Base-by-base conservation (phyloP, 2,113 vertebrate species). In the Silurus glanis region DNA sequence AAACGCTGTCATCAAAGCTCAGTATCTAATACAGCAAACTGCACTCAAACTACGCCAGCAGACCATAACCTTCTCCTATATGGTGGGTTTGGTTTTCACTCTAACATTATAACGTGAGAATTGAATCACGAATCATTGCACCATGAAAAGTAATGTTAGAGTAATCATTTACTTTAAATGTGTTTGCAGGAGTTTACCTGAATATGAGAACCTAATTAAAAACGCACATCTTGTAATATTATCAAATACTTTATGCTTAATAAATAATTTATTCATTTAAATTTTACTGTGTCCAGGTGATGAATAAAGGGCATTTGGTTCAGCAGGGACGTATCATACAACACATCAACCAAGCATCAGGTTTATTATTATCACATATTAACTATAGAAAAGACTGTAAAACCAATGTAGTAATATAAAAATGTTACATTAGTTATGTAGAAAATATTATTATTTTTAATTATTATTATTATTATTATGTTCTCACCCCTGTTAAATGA, bases 11-110 rank as follows among this genome's bases (percentile, higher is more conserved):
- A 85, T 95, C 28, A 78, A 0, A 0, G 94, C 87, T 56, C 85
- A 89, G 58, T 95, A 94, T 92, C 90, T 94, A 90, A 92, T 95
- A 83, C 91, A 92, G 37, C 90, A 91, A 17, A 28, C 80, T 12
- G 93, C 91, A 69, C 91, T 94, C 19, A 90, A 69, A 53, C 61
- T 64, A 0, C 88, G 19, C 10, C 92, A 92, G 90, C 80, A 89
- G 9, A 81, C 21, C 9, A 82, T 95, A 0, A 55, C 92, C 78
- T 92, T 94, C 89, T 94, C 87, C 83, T 95, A 93, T 82, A 83
- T 94, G 92, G 95, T 95, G 87, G 58, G 62, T 82, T 16, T 49
- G 45, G 25, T 21, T 64, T 47, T 23, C 21, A 64, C 12, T 8
- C 12, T n/a, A 23, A 49, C 21, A 16, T 23, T 61, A 4, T 25